Evolutionary conservation across 2,113 vertebrate species (phyloP).

Genomic region (Lipotes vexillifer): DNA sequence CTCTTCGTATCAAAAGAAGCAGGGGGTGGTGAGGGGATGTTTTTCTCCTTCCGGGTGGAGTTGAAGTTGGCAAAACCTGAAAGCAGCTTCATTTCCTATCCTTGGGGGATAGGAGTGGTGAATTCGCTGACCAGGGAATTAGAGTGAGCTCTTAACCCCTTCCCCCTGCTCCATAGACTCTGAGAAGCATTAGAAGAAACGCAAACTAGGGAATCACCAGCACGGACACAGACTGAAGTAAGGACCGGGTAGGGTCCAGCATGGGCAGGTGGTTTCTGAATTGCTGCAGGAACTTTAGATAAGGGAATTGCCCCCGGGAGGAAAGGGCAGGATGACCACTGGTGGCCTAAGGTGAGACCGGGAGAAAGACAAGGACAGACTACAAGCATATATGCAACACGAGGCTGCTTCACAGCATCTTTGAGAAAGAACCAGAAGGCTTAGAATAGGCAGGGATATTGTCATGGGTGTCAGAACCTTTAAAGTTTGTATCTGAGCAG

Average conservation of each 20-base stretch:
- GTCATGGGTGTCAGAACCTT: background rate
- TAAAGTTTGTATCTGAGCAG: background rate
- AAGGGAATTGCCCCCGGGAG: background rate
- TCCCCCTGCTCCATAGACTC: background rate
- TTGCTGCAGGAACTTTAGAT: background rate
- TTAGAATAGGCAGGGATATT: too few species aligned
- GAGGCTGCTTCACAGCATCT: background rate
- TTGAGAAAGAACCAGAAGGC: background rate
- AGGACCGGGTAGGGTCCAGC: background rate
- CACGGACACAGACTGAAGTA: background rate
- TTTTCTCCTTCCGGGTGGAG: background rate
- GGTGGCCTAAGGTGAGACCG: background rate
- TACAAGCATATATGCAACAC: rapidly evolving
- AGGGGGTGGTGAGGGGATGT: background rate
- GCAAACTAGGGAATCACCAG: background rate
- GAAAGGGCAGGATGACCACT: background rate
- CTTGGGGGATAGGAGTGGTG: background rate
- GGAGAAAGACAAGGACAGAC: background rate
- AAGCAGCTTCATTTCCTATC: background rate
- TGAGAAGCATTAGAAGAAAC: background rate
- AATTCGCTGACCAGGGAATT: background rate
- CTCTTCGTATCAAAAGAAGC: constrained; percentile 23
- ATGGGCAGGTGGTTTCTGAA: background rate
- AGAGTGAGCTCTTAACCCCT: background rate
- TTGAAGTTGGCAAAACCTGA: constrained; percentile 6